Percentiles rank a stretch among this genome's conserved stretches.
phyloP scores from a whole-genome alignment of 2,888 invertebrate species.

The Netelia fuscicornis region DNA sequence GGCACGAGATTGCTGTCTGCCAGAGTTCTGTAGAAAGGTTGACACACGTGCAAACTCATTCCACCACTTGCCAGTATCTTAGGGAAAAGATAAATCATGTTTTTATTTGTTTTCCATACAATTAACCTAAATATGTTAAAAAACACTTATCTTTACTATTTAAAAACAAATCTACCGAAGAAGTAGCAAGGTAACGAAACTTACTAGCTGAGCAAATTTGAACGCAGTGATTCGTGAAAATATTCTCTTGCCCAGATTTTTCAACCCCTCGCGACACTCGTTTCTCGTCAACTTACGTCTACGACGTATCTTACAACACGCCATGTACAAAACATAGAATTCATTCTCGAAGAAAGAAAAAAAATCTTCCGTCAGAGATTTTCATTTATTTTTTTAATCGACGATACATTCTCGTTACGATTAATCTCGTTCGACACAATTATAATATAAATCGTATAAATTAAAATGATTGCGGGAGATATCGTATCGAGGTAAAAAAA shows the following conservation, averaged over 20 bases:
- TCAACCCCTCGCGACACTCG: slow-evolving; percentile 42
- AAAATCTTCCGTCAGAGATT: slow-evolving; percentile 29
- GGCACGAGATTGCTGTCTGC: slow-evolving; percentile 68
- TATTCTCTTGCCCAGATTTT: slow-evolving; percentile 53
- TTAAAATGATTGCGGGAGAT: slow-evolving; percentile 47
- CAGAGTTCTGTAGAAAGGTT: slow-evolving; percentile 60
- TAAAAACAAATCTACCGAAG: neutral
- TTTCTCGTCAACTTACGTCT: slow-evolving; percentile 42
- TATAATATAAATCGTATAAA: slow-evolving; percentile 41
- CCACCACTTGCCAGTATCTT: slow-evolving; percentile 68
- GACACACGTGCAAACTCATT: slow-evolving; percentile 66
- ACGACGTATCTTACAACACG: slow-evolving; percentile 45
- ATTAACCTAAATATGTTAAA: neutral
- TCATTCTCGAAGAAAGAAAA: neutral
- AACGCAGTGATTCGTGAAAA: slow-evolving; percentile 64
- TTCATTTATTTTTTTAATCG: slow-evolving; percentile 56
- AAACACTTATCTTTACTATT: neutral
- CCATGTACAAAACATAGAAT: slow-evolving; percentile 15
- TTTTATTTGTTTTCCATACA: neutral
- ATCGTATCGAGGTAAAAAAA: slow-evolving; percentile 9
- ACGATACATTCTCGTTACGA: slow-evolving; percentile 22
- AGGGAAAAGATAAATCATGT: neutral
- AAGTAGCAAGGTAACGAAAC: slow-evolving; percentile 22
- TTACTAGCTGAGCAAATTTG: slow-evolving; percentile 67
- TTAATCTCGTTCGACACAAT: slow-evolving; percentile 10